Evolutionary conservation across 2,888 invertebrate species (phyloP).

Genomic region (Thelaira solivaga): DNA sequence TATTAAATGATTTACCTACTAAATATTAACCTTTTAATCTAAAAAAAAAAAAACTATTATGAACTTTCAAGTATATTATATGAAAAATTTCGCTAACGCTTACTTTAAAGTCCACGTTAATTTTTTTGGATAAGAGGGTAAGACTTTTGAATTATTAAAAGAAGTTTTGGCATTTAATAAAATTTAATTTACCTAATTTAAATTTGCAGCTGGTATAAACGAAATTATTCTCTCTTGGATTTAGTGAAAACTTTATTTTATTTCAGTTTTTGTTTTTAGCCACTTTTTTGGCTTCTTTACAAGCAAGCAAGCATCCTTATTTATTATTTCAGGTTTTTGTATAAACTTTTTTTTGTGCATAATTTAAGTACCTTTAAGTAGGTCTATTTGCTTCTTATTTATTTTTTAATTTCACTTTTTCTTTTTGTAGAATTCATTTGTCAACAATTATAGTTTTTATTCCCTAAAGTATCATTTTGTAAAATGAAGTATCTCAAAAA

Average conservation of each 20-base stretch:
- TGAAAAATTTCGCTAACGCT: no score
- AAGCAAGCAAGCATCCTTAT: conserved; percentile 1
- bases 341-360: background rate
- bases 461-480: conserved; percentile 53
- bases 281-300: background rate
- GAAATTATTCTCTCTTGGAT: background rate
- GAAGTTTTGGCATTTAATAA: no score
- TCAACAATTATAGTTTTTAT: conserved; percentile 48
- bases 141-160: no score
- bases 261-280: background rate
- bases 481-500: conserved; percentile 39
- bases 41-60: no score
- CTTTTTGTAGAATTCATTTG: conserved; percentile 34
- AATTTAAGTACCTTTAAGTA: conserved; percentile 44
- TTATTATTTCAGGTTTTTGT: conserved; percentile 2
- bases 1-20: no score
- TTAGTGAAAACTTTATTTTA: conserved; percentile 1
- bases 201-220: background rate
- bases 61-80: no score
- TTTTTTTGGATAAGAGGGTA: no score
- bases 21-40: no score
- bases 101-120: no score
- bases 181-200: no score
- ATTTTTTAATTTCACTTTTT: background rate
- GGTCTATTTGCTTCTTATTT: conserved; percentile 15